Conservation (phyloP, 1,140 invertebrate genomes). For the Drosophila oshimai region DNA sequence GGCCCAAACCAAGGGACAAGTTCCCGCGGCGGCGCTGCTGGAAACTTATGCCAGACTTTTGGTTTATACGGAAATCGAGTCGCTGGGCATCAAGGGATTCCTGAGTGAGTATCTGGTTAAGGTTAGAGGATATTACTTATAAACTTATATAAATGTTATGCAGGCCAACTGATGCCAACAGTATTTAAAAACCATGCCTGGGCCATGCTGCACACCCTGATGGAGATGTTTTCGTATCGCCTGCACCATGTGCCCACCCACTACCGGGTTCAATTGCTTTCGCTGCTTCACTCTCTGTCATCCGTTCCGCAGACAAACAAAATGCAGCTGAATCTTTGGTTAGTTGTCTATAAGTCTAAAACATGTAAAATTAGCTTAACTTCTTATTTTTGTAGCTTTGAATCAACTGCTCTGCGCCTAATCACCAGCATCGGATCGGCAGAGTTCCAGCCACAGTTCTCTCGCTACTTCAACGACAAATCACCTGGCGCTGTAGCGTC, state of each 20-base stretch:
- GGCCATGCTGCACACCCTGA: slow-evolving; percentile 95
- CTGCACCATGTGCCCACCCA: slow-evolving; percentile 98
- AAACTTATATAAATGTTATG: no score
- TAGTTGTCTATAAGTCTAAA: slow-evolving; percentile 32
- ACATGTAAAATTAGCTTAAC: slow-evolving; percentile 57
- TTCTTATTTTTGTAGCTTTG: slow-evolving; percentile 85
- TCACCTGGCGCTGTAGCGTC: slow-evolving; percentile 88
- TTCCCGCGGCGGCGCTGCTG: slow-evolving; percentile 93
- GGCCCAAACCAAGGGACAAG: slow-evolving; percentile 89
- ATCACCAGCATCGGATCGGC: slow-evolving; percentile 95
- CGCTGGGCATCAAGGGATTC: slow-evolving; percentile 97
- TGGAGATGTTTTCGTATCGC: slow-evolving; percentile 98
- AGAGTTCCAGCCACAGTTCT: slow-evolving; percentile 95
- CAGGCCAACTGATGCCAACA: slow-evolving; percentile 92
- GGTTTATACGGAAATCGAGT: slow-evolving; percentile 98
- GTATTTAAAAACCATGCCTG: slow-evolving; percentile 96
- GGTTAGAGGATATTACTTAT: no score
- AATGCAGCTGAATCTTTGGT: slow-evolving; percentile 95
- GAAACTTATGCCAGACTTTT: slow-evolving; percentile 97
- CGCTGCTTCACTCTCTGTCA: slow-evolving; percentile 93
- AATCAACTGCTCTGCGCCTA: slow-evolving; percentile 95
- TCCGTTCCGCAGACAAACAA: slow-evolving; percentile 96
- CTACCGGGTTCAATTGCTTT: slow-evolving; percentile 95
- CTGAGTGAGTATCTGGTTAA: slow-evolving; percentile 88
- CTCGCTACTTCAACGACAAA: slow-evolving; percentile 94